phyloP scores from a whole-genome alignment of 2,888 invertebrate species.

The Argyresthia goedartella region DNA sequence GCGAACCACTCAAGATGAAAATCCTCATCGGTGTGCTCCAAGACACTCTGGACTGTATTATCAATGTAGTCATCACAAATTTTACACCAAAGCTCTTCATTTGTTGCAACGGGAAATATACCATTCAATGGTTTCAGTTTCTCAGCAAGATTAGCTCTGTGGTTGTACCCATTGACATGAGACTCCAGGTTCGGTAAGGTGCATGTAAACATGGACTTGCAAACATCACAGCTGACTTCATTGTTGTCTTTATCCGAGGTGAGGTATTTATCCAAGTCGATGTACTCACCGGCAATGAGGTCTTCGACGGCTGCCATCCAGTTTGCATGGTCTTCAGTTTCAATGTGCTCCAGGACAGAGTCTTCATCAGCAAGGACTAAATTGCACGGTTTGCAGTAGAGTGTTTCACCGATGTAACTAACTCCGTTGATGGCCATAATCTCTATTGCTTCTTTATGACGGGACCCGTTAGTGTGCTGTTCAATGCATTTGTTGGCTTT shows the following conservation, averaged over 20 bases:
- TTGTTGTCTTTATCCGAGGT: conserved; percentile 26
- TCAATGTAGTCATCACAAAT: conserved; percentile 33
- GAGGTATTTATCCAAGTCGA: conserved; percentile 32
- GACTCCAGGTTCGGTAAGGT: conserved; percentile 30
- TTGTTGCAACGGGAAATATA: conserved; percentile 30
- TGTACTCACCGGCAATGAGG: conserved; percentile 39
- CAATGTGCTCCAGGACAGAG: conserved; percentile 34
- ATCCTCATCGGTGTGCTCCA: conserved; percentile 33
- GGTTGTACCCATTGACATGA: conserved; percentile 36
- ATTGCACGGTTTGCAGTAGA: conserved; percentile 41
- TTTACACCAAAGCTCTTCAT: conserved; percentile 41
- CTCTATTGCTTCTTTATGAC: conserved; percentile 41
- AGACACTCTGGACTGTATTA: conserved; percentile 25
- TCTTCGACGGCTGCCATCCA: conserved; percentile 42
- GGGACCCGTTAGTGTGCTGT: conserved; percentile 41
- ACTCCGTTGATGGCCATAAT: conserved; percentile 40
- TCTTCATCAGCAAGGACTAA: conserved; percentile 27
- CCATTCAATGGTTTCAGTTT: conserved; percentile 36
- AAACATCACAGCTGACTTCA: conserved; percentile 36
- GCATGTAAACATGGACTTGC: conserved; percentile 26
- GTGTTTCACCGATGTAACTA: conserved; percentile 21
- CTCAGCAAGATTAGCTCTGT: conserved; percentile 32
- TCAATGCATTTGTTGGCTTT: conserved; percentile 48
- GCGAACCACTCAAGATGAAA: conserved; percentile 38
- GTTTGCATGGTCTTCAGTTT: conserved; percentile 33